phyloP scores from a whole-genome alignment of 2,113 vertebrate species.

The Salvelinus sp. region DNA sequence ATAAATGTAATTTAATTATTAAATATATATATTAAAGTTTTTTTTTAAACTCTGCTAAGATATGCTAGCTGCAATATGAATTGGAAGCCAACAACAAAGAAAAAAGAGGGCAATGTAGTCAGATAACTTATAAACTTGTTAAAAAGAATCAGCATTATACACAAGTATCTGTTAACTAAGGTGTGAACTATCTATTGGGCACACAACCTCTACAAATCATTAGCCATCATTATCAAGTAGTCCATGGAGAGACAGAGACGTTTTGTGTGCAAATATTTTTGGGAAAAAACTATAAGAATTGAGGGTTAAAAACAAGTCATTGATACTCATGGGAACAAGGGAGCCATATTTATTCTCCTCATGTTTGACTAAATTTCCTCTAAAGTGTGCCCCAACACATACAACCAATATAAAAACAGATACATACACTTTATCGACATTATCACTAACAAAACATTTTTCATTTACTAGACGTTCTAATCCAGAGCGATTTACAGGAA shows the following conservation, averaged over 20 bases:
- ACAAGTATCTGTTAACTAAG: constrained; percentile 53
- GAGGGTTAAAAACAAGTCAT: constrained; percentile 48
- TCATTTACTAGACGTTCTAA: too few species aligned
- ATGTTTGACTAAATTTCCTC: not conserved
- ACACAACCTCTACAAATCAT: constrained; percentile 35
- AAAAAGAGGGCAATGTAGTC: constrained; percentile 14
- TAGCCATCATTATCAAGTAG: constrained; percentile 10
- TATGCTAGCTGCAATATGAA: too few species aligned
- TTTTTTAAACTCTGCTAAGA: not conserved
- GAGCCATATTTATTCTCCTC: constrained; percentile 30
- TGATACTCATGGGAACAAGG: constrained; percentile 41
- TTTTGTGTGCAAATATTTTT: constrained; percentile 67
- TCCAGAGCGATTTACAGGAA: too few species aligned
- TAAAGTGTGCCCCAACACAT: not conserved
- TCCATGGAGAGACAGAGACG: constrained; percentile 32
- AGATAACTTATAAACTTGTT: too few species aligned
- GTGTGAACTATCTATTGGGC: constrained; percentile 29
- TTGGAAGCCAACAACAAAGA: constrained; percentile 3
- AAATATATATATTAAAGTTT: not conserved
- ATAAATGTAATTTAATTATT: too few species aligned
- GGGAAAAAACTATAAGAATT: constrained; percentile 59
- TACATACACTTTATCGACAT: not conserved
- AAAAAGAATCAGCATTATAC: constrained; percentile 7
- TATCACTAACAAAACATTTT: not conserved
- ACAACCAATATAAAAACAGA: not conserved